Evolutionary conservation across 2,888 invertebrate species (phyloP), one percentile per base, ranked within the genome.

Genomic region (Diabrotica balteata): DNA sequence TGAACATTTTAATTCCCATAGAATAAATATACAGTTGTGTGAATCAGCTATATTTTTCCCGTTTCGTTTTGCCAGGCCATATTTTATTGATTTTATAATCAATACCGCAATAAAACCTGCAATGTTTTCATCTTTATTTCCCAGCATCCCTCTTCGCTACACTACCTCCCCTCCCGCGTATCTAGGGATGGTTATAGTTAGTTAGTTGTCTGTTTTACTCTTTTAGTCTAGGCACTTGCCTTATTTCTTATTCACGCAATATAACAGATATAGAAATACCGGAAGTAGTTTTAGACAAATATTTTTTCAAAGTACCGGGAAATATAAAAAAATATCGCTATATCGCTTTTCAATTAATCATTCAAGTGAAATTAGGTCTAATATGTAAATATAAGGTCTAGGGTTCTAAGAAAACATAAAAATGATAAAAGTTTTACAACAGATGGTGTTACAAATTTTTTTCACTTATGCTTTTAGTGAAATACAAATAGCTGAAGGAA

Each of bases 81-180:
- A 85, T 85, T 84, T 84, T 84, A 85, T 85, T 83, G 85, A 85
- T 84, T 85, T 84, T 84, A 85, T 85, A 85, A 85, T 85, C 85
- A 85, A 85, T 85, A 85, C 84, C 84, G 84, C 84, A 85, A 85
- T 85, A 85, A 85, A 85, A 84, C 83, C 85, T 85, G 85, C 84
- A 85, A 84, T 84, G 84, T 85, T 85, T 85, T 85, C 84, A 84
- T 84, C 83, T 83, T 83, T 84, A 84, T 83, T 84, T 83, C 79
- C 32, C 82, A 81, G 82, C 83, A 80, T 82, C 83, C 83, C 79
- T 63, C 62, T 52, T 54, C 58, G 62, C 46, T 57, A 57, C 44
- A 32, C 52, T 52, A 59, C 54, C 61, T 46, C 61, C 60, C 49
- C 43, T 59, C 50, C 68, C 64, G 61, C 68, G 68, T 64, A 58